Base-by-base conservation (phyloP, 2,113 vertebrate genomes). In the Sander lucioperca region DNA sequence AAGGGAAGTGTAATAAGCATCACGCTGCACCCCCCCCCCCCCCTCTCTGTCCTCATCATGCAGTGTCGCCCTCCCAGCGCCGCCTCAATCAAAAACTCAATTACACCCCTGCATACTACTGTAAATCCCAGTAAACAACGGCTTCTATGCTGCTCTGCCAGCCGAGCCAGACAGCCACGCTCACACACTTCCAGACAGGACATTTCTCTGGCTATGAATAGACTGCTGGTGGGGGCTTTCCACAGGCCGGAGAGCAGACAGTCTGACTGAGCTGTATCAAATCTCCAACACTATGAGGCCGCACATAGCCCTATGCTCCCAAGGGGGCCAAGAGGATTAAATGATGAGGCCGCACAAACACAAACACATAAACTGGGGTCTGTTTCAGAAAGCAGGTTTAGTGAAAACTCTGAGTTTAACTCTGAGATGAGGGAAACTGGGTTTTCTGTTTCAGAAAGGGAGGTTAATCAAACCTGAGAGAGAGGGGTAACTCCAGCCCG, bases 51-150 rank as follows among this genome's bases (percentile, higher is more conserved):
- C 68, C 51, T 79, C 21, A 50, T 80, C 78, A 12, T 5, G 0
- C 43, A 9, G 27, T 3, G 27, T n/a, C 10, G 1, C 50, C 74
- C 36, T 74, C n/a, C 75, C 2, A 39, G 45, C 8, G 57, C 59
- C 10, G 15, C 79, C 27, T 75, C 39, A 0, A 59, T 81, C 61
- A 71, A 39, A 86, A 80, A 83, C 59, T 64, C 59, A 66, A 74
- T 82, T 70, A 74, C 61, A 45, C 39, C 45, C 72, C 43, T 47
- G 69, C 74, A 19, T 30, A 19, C 47, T 7, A n/a, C 78, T 70
- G 78, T 39, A 84, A 79, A 73, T 56, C 59, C 47, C 27, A 77
- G 77, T 68, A 65, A 81, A 80, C 84, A 85, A 53, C 68, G n/a
- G 63, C 51, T 9, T 30, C 54, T 1, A 3, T 9, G 59, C 68